A percentile compares a stretch with the other conserved stretches of the same genome.
phyloP scores from a whole-genome alignment of 2,113 vertebrate genomes.

The Dendropsophus ebraccatus region DNA sequence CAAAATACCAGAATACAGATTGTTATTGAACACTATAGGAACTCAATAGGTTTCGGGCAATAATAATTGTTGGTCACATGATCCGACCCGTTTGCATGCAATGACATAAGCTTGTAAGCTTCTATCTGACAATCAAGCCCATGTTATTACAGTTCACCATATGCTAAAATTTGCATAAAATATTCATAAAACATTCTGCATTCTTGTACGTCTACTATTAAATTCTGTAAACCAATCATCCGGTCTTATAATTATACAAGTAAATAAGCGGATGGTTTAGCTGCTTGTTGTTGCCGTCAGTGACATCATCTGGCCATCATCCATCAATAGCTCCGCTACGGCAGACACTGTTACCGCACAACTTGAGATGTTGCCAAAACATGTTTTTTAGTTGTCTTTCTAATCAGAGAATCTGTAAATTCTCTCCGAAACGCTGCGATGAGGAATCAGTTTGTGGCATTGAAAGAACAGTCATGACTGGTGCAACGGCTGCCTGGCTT shows the following conservation, averaged over 20 bases:
- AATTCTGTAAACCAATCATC: background rate
- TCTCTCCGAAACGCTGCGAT: background rate
- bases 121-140: too few species aligned
- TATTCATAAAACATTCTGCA: background rate
- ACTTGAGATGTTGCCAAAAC: constrained; percentile 48
- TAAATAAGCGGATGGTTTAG: background rate
- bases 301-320: constrained; percentile 14
- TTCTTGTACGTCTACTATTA: background rate
- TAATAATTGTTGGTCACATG: too few species aligned
- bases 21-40: too few species aligned
- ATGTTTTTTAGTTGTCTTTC: constrained; percentile 29
- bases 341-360: constrained; percentile 16
- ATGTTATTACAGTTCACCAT: background rate
- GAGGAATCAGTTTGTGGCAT: constrained; percentile 30
- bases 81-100: too few species aligned
- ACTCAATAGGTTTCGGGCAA: too few species aligned
- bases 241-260: background rate
- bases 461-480: background rate
- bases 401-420: constrained; percentile 34
- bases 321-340: background rate
- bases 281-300: background rate
- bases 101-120: too few species aligned
- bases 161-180: background rate
- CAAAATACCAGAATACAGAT: too few species aligned
- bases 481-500: background rate